Percentiles rank a stretch among this genome's conserved stretches.
Conservation (phyloP, 1,140 invertebrate genomes). For the Nylanderia fulva region DNA sequence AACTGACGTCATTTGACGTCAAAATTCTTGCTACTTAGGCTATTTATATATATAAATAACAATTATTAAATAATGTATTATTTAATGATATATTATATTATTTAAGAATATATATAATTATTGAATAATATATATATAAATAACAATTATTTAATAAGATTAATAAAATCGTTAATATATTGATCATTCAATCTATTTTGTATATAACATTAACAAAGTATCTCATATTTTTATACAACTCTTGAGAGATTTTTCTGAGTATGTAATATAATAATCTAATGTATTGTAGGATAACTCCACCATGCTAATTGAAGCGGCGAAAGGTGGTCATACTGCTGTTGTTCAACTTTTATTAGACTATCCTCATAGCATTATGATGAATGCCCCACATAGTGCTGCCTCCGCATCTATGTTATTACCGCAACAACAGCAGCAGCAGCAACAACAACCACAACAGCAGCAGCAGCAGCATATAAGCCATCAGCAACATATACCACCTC, state of each 20-base stretch:
- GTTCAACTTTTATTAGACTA: slow-evolving; percentile 98
- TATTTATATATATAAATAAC: no score
- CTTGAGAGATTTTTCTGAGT: neutral
- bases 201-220: neutral
- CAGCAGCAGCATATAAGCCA: slow-evolving; percentile 76
- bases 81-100: no score
- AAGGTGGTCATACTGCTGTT: slow-evolving; percentile 98
- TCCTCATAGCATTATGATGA: slow-evolving; percentile 93
- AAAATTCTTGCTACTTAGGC: no score
- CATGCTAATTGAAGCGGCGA: slow-evolving; percentile 99
- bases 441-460: slow-evolving; percentile 78
- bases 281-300: slow-evolving; percentile 95
- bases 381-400: slow-evolving; percentile 81
- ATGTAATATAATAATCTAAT: neutral
- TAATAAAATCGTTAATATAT: neutral
- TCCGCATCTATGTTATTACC: slow-evolving; percentile 82
- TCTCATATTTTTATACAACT: neutral
- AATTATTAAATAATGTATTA: no score
- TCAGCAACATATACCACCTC: slow-evolving; percentile 69
- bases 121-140: no score
- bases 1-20: no score
- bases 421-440: slow-evolving; percentile 79
- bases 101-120: no score
- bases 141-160: no score
- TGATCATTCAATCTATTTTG: neutral